Percentiles rank a stretch among this genome's conserved stretches.
These are phyloP conservation scores for Macrobrachium nipponense DNA, from an alignment of 1,140 invertebrate genomes.

Conservation along the genomic window DNA sequence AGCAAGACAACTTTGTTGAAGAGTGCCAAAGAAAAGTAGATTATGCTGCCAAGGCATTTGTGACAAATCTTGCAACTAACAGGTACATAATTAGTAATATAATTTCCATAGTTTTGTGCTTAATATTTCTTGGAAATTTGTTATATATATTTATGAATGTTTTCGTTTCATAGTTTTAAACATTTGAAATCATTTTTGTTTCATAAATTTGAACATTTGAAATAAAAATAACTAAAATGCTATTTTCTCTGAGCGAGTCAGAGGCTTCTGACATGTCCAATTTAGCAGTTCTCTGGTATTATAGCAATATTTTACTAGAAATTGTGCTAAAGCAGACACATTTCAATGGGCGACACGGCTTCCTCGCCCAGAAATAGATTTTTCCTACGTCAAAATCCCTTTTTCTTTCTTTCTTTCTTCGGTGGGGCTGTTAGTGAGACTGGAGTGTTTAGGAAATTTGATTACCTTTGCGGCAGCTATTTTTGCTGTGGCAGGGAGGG, in stretches of 20 bases:
- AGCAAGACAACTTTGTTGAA: slow-evolving; percentile 17
- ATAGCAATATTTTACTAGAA: too few relatives aligned
- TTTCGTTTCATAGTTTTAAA: too few relatives aligned
- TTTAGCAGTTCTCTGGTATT: too few relatives aligned
- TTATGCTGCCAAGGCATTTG: neutral
- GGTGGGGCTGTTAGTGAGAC: slow-evolving; percentile 71
- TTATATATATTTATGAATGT: neutral
- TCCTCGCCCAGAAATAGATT: too few relatives aligned
- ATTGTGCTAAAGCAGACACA: too few relatives aligned
- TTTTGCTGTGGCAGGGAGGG: slow-evolving; percentile 70
- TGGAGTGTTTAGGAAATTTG: slow-evolving; percentile 73
- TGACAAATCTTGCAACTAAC: slow-evolving; percentile 21
- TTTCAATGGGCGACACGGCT: too few relatives aligned
- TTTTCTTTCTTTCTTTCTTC: slow-evolving; percentile 47
- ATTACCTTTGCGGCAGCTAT: slow-evolving; percentile 72
- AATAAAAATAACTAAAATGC: neutral
- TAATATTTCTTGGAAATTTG: neutral
- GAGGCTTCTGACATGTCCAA: too few relatives aligned
- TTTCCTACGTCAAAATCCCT: too few relatives aligned
- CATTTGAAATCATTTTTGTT: too few relatives aligned
- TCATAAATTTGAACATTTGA: too few relatives aligned
- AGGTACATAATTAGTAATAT: slow-evolving; percentile 6
- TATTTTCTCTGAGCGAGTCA: neutral
- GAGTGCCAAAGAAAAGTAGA: slow-evolving; percentile 17
- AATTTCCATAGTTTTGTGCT: neutral